A percentile compares a stretch with the other conserved stretches of the same genome.
phyloP scores from a whole-genome alignment of 2,797 vertebrate genomes.

The Sebastes alutus region DNA sequence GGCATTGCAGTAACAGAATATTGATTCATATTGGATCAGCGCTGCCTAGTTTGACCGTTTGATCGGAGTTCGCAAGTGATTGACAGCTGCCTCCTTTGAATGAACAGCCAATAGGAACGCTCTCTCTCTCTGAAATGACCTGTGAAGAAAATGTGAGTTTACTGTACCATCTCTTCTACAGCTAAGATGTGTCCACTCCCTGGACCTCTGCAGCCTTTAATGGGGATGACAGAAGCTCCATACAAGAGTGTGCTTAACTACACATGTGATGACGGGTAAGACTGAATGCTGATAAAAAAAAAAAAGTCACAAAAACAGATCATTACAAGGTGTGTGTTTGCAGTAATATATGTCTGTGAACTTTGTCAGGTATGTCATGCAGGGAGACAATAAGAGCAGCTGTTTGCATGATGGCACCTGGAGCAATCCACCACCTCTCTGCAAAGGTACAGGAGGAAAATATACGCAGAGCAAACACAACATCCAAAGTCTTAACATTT shows the following conservation, averaged over 20 bases:
- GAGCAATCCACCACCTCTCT: slow-evolving; percentile 82
- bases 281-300: background rate
- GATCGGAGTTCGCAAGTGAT: too few species aligned
- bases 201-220: slow-evolving; percentile 78
- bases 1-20: too few species aligned
- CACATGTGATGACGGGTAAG: slow-evolving; percentile 89
- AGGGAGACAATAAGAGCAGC: slow-evolving; percentile 80
- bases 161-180: slow-evolving; percentile 51
- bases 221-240: slow-evolving; percentile 69
- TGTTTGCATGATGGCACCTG: slow-evolving; percentile 88
- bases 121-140: too few species aligned
- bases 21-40: too few species aligned
- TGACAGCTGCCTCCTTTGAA: too few species aligned
- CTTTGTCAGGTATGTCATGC: slow-evolving; percentile 84
- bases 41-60: too few species aligned
- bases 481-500: background rate
- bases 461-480: background rate
- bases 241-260: slow-evolving; percentile 84
- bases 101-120: too few species aligned
- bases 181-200: slow-evolving; percentile 85
- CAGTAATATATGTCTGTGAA: background rate
- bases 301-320: background rate
- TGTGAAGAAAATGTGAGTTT: background rate
- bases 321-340: background rate
- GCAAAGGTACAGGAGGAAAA: slow-evolving; percentile 80